Percentiles rank a stretch among this genome's conserved stretches.
These are phyloP conservation scores for Drosophila testacea DNA, from an alignment of 2,888 invertebrate species.

Conservation along the genomic window DNA sequence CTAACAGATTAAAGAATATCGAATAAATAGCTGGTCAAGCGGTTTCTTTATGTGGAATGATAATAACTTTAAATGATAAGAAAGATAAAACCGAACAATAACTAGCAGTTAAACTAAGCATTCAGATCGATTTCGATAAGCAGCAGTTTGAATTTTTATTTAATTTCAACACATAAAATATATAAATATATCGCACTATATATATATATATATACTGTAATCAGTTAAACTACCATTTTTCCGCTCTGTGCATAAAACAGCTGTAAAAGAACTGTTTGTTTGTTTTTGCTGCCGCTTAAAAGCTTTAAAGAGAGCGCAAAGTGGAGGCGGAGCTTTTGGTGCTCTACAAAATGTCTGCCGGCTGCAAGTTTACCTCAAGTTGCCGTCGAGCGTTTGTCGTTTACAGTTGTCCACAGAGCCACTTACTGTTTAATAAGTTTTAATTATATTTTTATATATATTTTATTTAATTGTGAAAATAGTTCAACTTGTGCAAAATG, in stretches of 20 bases:
- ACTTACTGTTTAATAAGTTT: slow-evolving; percentile 10
- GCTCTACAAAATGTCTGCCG: slow-evolving; percentile 54
- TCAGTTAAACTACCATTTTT: background rate
- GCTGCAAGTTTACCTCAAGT: slow-evolving; percentile 23
- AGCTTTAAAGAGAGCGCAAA: slow-evolving; percentile 31
- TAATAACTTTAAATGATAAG: too few species aligned
- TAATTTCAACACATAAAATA: background rate
- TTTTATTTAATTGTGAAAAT: slow-evolving; percentile 1
- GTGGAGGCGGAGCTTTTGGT: slow-evolving; percentile 36
- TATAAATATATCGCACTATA: background rate
- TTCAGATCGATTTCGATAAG: background rate
- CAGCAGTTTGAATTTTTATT: background rate
- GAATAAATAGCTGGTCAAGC: too few species aligned
- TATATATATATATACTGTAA: background rate
- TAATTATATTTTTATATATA: slow-evolving; percentile 15
- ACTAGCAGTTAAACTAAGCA: too few species aligned
- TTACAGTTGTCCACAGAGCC: slow-evolving; percentile 22
- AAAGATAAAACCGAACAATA: too few species aligned
- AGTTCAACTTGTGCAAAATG: slow-evolving; percentile 61
- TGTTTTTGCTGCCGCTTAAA: slow-evolving; percentile 20
- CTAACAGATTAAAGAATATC: background rate
- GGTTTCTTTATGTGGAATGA: too few species aligned
- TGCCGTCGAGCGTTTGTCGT: slow-evolving; percentile 30
- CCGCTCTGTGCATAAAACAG: slow-evolving; percentile 43
- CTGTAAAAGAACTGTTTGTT: slow-evolving; percentile 35